A percentile compares a stretch with the other conserved stretches of the same genome.
These are phyloP conservation scores for Fundulus diaphanus DNA, from an alignment of 2,797 vertebrate species.

Conservation along the genomic window DNA sequence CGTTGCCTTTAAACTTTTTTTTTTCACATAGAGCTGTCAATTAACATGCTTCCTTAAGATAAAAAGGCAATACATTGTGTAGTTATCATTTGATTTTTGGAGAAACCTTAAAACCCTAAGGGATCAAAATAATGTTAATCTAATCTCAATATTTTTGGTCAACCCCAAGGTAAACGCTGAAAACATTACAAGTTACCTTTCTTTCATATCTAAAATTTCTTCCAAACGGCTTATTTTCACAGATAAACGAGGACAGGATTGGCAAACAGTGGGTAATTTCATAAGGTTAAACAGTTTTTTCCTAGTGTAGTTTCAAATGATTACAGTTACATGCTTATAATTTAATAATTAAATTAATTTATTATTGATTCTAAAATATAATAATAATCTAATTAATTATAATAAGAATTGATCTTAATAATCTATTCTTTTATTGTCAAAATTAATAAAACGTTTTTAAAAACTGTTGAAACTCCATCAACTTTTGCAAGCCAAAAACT, in stretches of 20 bases:
- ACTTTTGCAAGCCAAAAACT: background rate
- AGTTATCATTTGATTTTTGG: background rate
- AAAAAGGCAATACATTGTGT: background rate
- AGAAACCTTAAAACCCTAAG: background rate
- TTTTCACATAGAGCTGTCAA: background rate
- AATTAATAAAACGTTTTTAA: background rate
- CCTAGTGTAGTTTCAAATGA: background rate
- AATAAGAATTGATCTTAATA: no score
- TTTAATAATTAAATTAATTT: no score
- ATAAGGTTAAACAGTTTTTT: background rate
- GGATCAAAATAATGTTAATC: background rate
- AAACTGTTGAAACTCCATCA: background rate
- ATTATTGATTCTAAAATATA: no score
- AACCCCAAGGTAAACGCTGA: background rate
- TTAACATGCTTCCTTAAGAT: constrained; percentile 16
- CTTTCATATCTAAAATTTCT: background rate
- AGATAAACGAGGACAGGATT: background rate
- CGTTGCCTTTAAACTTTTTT: constrained; percentile 26
- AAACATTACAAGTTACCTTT: background rate
- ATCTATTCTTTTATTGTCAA: background rate
- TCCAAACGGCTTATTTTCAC: background rate
- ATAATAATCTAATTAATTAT: no score
- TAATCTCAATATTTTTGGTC: background rate
- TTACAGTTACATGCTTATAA: background rate
- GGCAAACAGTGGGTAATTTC: background rate